A percentile compares a stretch with the other conserved stretches of the same genome.
Conservation (phyloP, 2,888 invertebrate genomes). For the Acronicta aceris region DNA sequence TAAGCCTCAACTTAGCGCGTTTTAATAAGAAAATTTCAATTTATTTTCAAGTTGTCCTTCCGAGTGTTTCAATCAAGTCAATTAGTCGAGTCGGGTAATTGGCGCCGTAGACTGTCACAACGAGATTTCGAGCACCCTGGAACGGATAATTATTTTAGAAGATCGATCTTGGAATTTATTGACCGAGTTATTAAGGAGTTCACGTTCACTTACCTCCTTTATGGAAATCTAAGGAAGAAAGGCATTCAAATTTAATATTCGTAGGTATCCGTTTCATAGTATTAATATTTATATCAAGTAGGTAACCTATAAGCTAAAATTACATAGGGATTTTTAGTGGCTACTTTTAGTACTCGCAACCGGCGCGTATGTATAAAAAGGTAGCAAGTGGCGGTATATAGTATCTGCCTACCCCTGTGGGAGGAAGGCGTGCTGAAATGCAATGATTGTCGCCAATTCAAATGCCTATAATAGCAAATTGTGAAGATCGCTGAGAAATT, state of each 20-base stretch:
- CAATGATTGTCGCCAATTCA: too few relatives aligned
- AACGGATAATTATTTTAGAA: slow-evolving; percentile 36
- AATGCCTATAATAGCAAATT: too few relatives aligned
- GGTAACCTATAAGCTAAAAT: too few relatives aligned
- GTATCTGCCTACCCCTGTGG: too few relatives aligned
- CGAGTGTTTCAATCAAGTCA: slow-evolving; percentile 55
- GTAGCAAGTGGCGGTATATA: too few relatives aligned
- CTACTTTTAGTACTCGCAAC: too few relatives aligned
- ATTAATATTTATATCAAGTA: too few relatives aligned
- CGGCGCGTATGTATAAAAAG: too few relatives aligned
- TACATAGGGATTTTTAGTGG: too few relatives aligned
- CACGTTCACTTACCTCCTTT: slow-evolving; percentile 12
- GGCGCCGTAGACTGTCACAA: slow-evolving; percentile 35
- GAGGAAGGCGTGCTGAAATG: too few relatives aligned
- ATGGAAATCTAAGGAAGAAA: slow-evolving; percentile 1
- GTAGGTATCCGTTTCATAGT: neutral
- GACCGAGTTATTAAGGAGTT: slow-evolving; percentile 23
- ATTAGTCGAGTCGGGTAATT: slow-evolving; percentile 51
- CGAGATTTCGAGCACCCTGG: slow-evolving; percentile 32
- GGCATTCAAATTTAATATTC: neutral
- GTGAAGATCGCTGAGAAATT: too few relatives aligned
- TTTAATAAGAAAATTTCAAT: slow-evolving; percentile 56
- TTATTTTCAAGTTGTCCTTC: slow-evolving; percentile 38
- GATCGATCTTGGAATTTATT: slow-evolving; percentile 27
- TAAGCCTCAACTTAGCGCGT: slow-evolving; percentile 24